Percentiles rank a stretch among this genome's conserved stretches.
Evolutionary conservation across 2,113 vertebrate genomes (phyloP).

Genomic region (Argyrosomus japonicus): DNA sequence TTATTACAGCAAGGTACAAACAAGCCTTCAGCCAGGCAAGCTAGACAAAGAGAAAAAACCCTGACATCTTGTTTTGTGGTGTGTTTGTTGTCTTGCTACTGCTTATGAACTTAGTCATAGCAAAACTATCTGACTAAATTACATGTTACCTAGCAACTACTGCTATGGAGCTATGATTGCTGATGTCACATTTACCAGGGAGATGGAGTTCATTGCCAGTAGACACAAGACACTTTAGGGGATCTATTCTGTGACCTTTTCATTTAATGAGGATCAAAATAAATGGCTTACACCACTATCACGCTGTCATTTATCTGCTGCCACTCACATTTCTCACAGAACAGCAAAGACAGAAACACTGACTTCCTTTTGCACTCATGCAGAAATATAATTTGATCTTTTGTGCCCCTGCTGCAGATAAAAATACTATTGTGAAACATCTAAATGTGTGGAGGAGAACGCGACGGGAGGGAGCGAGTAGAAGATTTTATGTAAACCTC

Average conservation of each 20-base stretch:
- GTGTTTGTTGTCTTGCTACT: neutral
- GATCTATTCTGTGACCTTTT: slow-evolving; percentile 30
- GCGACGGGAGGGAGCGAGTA: neutral
- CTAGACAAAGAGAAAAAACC: neutral
- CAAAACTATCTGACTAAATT: neutral
- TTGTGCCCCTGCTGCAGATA: neutral
- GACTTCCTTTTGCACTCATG: neutral
- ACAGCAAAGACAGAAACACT: neutral
- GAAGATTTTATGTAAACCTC: neutral
- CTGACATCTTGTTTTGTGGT: neutral
- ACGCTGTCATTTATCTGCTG: slow-evolving; percentile 3
- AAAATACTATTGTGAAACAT: neutral
- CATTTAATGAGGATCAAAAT: neutral
- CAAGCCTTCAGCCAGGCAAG: neutral
- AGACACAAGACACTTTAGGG: neutral
- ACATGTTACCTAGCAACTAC: slow-evolving; percentile 53
- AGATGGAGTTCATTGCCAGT: neutral
- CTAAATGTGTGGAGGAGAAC: neutral
- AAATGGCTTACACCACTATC: neutral
- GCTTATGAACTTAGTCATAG: slow-evolving; percentile 10
- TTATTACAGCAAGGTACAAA: neutral
- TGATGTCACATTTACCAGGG: neutral
- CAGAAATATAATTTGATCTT: neutral
- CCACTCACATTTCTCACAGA: neutral
- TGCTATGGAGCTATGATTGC: neutral